Base-by-base conservation (phyloP, 2,888 invertebrate genomes). In the Sinelater perroti region DNA sequence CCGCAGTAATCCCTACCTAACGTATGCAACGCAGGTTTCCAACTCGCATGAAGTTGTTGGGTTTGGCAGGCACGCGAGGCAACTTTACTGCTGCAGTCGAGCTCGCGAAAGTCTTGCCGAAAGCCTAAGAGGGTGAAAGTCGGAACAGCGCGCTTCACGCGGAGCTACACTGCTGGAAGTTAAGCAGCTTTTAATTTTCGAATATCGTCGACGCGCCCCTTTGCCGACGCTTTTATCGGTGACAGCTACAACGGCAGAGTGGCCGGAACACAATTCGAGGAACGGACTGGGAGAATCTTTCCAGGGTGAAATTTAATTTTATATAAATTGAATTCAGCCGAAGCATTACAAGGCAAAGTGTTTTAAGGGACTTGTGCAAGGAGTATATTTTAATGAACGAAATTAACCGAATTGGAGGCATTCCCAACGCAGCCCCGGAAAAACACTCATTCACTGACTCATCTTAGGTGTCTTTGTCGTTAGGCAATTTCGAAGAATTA, bases 271-370 rank as follows among this genome's bases (percentile, higher is more conserved):
- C 7, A 20, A 13, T 14, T 40, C 3, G 10, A 38, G 5, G 38
- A 20, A 38, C 5, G 38, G 14, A 21, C 38, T 16, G 26, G 14
- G 7, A 24, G 24, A 26, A 38, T n/a, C 21, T 24, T 40, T 24
- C 40, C 24, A 14, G 17, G 14, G 8, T 40, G n/a, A 40, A 40
- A 40, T 40, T 40, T 26, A 40, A 40, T 40, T 40, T 40, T 40
- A 24, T 26, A 40, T 18, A 40, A 40, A 40, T 40, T 40, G 24
- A 40, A 40, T 24, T 40, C 7, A 24, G 24, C 40, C 16, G 40
- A 21, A 35, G 24, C 20, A 38, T 38, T 38, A 38, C 21, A 4
- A 5, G 10, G 14, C 21, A 21, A 21, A 10, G 10, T n/a, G 10
- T 28, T 28, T 10, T 28, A 28, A 28, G 10, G 10, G 28, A 28